Conservation (phyloP, 1,140 invertebrate genomes). For the Rhopalosiphum maidis region DNA sequence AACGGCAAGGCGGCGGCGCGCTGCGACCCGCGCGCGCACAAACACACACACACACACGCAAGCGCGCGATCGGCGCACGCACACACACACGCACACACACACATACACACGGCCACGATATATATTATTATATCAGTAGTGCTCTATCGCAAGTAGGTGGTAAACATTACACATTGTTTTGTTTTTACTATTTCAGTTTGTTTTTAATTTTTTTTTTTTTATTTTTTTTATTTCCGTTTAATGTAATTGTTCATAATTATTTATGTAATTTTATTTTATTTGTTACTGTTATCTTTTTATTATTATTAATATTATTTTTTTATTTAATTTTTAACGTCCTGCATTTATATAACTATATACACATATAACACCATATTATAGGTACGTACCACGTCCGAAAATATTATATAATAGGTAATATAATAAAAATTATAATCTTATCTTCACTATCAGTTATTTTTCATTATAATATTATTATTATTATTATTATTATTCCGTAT, state of each 20-base stretch:
- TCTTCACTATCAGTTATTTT: background rate
- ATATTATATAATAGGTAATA: background rate
- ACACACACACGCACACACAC: background rate
- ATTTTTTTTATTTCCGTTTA: background rate
- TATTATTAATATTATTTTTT: background rate
- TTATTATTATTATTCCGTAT: background rate
- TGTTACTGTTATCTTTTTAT: background rate
- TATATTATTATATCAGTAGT: constrained; percentile 40
- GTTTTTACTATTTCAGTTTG: background rate
- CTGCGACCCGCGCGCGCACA: background rate
- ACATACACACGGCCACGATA: background rate
- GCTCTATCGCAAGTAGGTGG: constrained; percentile 37
- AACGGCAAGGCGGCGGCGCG: constrained; percentile 9
- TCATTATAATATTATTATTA: background rate
- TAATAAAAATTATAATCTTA: too few relatives aligned
- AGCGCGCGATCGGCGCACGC: background rate
- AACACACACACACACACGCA: background rate
- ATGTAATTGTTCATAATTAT: background rate
- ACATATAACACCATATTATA: background rate
- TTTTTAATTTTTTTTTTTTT: background rate
- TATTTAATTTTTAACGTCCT: background rate
- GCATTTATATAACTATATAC: background rate
- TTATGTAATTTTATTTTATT: background rate
- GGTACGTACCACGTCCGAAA: background rate
- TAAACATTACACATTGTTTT: constrained; percentile 32